Conservation (phyloP, 1,140 invertebrate genomes). For the Dryas iulia region DNA sequence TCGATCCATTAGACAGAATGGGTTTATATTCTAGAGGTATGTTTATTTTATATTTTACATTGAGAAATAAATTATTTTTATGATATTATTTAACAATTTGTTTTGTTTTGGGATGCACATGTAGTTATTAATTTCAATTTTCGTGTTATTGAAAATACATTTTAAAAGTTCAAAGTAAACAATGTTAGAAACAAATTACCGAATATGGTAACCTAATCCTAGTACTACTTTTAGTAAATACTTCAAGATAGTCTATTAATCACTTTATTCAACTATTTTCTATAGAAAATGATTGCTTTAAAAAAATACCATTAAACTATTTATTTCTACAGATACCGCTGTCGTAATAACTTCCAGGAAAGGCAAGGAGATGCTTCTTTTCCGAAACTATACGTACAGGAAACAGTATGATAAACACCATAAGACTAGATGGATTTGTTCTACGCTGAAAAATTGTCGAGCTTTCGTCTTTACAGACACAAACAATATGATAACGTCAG, state of each 20-base stretch:
- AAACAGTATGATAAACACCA: slow-evolving; percentile 53
- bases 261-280: neutral
- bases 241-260: too few relatives aligned
- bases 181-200: too few relatives aligned
- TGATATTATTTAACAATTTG: too few relatives aligned
- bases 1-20: neutral
- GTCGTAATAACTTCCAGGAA: slow-evolving; percentile 66
- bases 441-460: slow-evolving; percentile 62
- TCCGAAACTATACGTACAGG: slow-evolving; percentile 60
- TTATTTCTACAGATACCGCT: slow-evolving; percentile 49
- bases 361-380: slow-evolving; percentile 66
- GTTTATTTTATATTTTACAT: neutral
- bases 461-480: slow-evolving; percentile 57
- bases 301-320: neutral
- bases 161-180: too few relatives aligned
- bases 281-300: neutral
- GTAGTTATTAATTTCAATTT: too few relatives aligned
- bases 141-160: too few relatives aligned
- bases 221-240: too few relatives aligned
- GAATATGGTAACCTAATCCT: too few relatives aligned
- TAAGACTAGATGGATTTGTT: slow-evolving; percentile 65
- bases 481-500: slow-evolving; percentile 54
- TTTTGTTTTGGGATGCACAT: too few relatives aligned
- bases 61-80: too few relatives aligned
- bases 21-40: neutral